These are phyloP conservation scores for Eptesicus fuscus DNA, from an alignment of 2,113 vertebrate genomes.

Conservation along the genomic window DNA sequence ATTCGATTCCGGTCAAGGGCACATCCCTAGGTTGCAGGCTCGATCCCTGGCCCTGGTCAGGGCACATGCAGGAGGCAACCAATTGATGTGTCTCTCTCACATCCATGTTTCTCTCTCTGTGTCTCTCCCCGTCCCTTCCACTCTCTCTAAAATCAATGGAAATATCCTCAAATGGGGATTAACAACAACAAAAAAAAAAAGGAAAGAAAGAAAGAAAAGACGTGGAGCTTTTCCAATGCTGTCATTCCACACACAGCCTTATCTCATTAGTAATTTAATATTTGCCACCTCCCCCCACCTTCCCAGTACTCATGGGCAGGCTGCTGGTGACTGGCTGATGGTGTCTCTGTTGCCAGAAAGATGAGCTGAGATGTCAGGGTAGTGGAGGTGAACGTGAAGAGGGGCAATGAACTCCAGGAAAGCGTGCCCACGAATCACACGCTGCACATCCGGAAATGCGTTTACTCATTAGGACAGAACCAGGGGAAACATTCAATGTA, in stretches of 20 bases:
- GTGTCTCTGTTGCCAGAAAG: not conserved
- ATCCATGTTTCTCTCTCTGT: too few relatives aligned
- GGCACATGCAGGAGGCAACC: too few relatives aligned
- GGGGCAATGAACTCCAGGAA: not conserved
- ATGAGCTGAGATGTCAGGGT: not conserved
- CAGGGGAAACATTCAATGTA: not conserved
- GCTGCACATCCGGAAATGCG: not conserved
- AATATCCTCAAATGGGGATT: too few relatives aligned
- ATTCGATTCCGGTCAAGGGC: too few relatives aligned
- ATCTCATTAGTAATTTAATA: not conserved
- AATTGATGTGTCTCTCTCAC: too few relatives aligned
- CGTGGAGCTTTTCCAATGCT: not conserved
- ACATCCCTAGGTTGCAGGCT: too few relatives aligned
- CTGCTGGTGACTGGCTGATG: not conserved
- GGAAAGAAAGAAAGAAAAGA: not conserved
- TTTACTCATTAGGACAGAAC: not conserved
- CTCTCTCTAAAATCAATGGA: too few relatives aligned
- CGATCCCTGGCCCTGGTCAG: too few relatives aligned
- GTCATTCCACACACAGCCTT: not conserved
- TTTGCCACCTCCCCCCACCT: not conserved
- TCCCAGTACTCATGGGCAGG: not conserved
- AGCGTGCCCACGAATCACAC: rapidly evolving
- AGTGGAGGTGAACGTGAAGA: not conserved
- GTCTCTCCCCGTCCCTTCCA: too few relatives aligned
- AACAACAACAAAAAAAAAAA: too few relatives aligned